Percentiles rank a stretch among this genome's conserved stretches.
Evolutionary conservation across 2,113 vertebrate species (phyloP).

Genomic region (Delphinapterus leucas): DNA sequence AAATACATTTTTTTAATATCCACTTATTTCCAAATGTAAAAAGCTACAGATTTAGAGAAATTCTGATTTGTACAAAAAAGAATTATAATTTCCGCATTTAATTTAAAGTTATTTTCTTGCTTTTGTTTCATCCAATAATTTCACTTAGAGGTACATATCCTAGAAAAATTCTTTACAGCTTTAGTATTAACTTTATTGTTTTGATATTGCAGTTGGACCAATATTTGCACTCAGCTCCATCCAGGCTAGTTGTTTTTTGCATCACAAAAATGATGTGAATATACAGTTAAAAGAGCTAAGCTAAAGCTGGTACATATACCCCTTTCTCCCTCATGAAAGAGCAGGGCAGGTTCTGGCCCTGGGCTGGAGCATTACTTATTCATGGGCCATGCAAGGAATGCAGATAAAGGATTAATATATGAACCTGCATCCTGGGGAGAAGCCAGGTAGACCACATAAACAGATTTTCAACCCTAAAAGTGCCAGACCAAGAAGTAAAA

Average conservation of each 20-base stretch:
- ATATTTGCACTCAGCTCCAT: not conserved
- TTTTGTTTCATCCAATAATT: constrained; percentile 8
- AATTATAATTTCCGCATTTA: not conserved
- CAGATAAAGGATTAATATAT: not conserved
- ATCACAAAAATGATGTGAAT: not conserved
- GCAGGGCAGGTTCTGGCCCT: not conserved
- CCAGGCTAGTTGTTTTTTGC: not conserved
- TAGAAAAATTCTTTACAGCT: not conserved
- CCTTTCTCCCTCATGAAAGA: not conserved
- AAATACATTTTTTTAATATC: not conserved
- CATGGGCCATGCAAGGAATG: not conserved
- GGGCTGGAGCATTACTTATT: not conserved
- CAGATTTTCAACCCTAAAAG: not conserved
- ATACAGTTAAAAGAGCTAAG: not conserved
- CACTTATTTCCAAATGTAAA: not conserved
- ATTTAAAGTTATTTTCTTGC: constrained; percentile 3
- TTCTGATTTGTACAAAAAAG: not conserved
- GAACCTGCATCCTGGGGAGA: not conserved
- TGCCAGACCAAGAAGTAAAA: constrained; percentile 4
- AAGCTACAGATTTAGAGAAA: not conserved
- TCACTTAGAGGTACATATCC: not conserved
- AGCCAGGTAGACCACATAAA: not conserved
- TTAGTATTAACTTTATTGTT: constrained; percentile 33
- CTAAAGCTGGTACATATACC: not conserved
- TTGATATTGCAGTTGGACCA: not conserved